These are phyloP conservation scores for Remorina albescens DNA, from an alignment of 2,797 vertebrate species.

Conservation along the genomic window DNA sequence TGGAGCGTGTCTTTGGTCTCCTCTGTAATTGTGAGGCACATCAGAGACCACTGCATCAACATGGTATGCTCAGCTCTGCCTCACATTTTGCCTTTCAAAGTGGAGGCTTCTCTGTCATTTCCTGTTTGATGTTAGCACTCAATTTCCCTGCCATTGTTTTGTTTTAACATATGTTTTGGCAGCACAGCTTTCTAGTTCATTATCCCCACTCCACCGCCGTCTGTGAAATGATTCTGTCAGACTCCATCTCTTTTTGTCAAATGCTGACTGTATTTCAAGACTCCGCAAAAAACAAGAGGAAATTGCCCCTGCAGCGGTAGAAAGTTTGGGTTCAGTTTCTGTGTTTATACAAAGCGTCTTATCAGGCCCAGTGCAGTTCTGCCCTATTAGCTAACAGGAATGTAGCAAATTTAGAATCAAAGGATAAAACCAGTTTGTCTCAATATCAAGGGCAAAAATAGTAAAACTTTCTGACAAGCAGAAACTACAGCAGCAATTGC, in stretches of 20 bases:
- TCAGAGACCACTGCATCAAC: slow-evolving; percentile 84
- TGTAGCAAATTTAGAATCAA: slow-evolving; percentile 71
- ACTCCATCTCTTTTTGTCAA: slow-evolving; percentile 57
- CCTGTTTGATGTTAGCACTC: slow-evolving; percentile 36
- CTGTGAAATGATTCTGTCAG: slow-evolving; percentile 60
- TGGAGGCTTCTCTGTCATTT: slow-evolving; percentile 44
- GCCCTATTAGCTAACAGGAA: slow-evolving; percentile 75
- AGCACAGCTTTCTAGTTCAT: slow-evolving; percentile 34
- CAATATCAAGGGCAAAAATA: slow-evolving; percentile 35
- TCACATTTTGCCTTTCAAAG: slow-evolving; percentile 17
- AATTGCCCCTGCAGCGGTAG: slow-evolving; percentile 54
- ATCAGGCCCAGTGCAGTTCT: slow-evolving; percentile 68
- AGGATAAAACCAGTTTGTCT: slow-evolving; percentile 33
- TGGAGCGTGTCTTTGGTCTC: slow-evolving; percentile 89
- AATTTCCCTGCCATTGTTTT: slow-evolving; percentile 30
- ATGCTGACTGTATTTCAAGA: slow-evolving; percentile 57
- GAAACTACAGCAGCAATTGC: slow-evolving; percentile 15
- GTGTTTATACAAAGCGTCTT: slow-evolving; percentile 72
- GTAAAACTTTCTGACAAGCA: slow-evolving; percentile 11
- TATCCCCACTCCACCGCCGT: slow-evolving; percentile 48
- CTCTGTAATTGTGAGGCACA: slow-evolving; percentile 83
- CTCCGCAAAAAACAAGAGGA: slow-evolving; percentile 52
- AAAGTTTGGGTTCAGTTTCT: slow-evolving; percentile 57
- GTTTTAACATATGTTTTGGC: slow-evolving; percentile 51
- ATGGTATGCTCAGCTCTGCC: slow-evolving; percentile 81